Evolutionary conservation across 2,113 vertebrate genomes (phyloP).

Genomic region (Leptodactylus fuscus): DNA sequence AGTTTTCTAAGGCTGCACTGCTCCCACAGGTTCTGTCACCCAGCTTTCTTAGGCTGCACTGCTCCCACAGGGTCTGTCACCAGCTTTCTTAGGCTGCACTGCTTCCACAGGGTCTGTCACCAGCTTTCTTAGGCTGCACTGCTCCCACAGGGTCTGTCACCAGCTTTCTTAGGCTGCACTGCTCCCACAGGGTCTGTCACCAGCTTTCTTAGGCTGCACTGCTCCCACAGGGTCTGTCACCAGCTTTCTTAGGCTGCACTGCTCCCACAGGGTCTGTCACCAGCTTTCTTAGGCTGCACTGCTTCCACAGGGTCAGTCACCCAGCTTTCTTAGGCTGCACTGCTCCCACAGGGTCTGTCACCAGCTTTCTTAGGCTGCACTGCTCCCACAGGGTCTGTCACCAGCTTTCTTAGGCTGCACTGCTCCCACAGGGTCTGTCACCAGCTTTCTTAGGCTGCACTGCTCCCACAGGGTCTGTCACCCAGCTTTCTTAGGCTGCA

Average conservation of each 20-base stretch:
- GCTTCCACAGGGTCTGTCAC: no score
- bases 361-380: not conserved
- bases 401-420: no score
- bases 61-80: not conserved
- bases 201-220: not conserved
- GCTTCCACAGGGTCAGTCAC: not conserved
- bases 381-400: no score
- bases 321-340: not conserved
- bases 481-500: no score
- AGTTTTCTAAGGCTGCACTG: not conserved
- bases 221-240: not conserved
- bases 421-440: no score
- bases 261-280: not conserved
- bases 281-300: not conserved
- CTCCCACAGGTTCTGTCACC: not conserved
- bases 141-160: no score
- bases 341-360: not conserved
- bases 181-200: not conserved
- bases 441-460: no score
- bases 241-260: not conserved
- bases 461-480: no score
- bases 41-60: not conserved
- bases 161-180: no score
- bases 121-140: no score
- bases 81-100: no score